Evolutionary conservation across 2,113 vertebrate genomes (phyloP), one percentile per base, ranked within the genome.

Genomic region (Lophura nycthemera): DNA sequence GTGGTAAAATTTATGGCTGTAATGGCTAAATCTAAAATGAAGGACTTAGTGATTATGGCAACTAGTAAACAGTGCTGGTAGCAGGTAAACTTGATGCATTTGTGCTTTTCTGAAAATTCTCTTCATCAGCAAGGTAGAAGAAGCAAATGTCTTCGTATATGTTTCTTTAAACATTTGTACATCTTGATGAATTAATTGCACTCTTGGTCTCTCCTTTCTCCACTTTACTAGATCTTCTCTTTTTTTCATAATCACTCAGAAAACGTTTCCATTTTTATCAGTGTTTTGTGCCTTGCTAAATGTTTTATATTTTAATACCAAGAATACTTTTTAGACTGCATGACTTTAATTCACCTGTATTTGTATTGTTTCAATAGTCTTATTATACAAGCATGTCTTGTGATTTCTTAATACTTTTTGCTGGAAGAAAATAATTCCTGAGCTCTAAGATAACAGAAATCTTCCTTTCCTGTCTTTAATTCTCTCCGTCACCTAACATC

Each of bases 281-380:
- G 67, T n/a, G 54, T n/a, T 85, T 43, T 72, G 21, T 63, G 65
- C 32, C 88, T 65, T 34, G 30, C 59, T 80, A 65, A 50, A 20
- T 81, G 29, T 22, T 89, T 61, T 52, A 10, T 79, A 9, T 72
- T 95, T 75, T 65, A 84, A 42, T 48, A 40, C 17, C 66, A 54
- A 54, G 36, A 83, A 54, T 34, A 30, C 29, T 29, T 69, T 43
- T 83, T 52, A 24, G 17, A 42, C 64, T 66, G 32, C 24, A 5
- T 27, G 48, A 60, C 65, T 83, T 13, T 69, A 47, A 69, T 50
- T 80, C 38, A 85, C 30, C 75, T 18, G 18, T 32, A 9, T 78
- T 78, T 73, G 4, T 57, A 52, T 76, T 88, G 48, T 89, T 89
- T 83, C 59, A n/a, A 10, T 38, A 66, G 65, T 56, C 82, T 77